Percentiles rank a stretch among this genome's conserved stretches.
Conservation (phyloP, 2,888 invertebrate species). For the Dendrolimus houi region DNA sequence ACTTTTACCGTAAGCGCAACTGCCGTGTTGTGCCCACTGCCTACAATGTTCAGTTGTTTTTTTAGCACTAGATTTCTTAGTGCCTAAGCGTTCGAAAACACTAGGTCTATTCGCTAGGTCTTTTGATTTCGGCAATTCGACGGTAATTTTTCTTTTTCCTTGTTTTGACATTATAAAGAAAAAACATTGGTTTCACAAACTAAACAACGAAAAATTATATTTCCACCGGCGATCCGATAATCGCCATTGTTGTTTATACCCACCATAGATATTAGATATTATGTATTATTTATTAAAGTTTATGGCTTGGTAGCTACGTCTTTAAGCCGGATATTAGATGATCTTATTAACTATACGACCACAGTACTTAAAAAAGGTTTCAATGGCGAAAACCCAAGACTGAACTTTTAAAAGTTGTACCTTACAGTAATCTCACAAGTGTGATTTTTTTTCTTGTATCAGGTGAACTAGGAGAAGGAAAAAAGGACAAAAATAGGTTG, state of each 20-base stretch:
- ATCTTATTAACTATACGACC: no score
- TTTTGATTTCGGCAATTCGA: constrained; percentile 83
- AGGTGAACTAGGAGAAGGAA: no score
- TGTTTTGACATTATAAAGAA: constrained; percentile 76
- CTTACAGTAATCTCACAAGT: no score
- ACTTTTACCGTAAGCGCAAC: constrained; percentile 85
- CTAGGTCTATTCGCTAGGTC: constrained; percentile 82
- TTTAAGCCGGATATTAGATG: no score
- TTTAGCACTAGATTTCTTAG: constrained; percentile 79
- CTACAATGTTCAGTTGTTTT: constrained; percentile 82
- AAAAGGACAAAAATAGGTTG: no score
- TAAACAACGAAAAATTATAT: constrained; percentile 32
- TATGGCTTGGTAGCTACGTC: no score
- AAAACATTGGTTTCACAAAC: constrained; percentile 62
- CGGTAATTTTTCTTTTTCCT: constrained; percentile 86
- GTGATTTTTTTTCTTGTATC: no score
- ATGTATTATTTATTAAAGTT: no score
- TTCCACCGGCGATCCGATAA: constrained; percentile 26
- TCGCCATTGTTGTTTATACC: constrained; percentile 33
- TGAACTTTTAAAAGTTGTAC: no score
- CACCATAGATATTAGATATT: no score
- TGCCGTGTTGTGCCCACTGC: constrained; percentile 87
- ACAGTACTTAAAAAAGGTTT: no score
- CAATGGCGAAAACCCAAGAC: no score
- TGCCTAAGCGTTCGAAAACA: constrained; percentile 89